These are phyloP conservation scores for Distichodus sexfasciatus DNA, from an alignment of 2,797 vertebrate genomes.

Conservation along the genomic window DNA sequence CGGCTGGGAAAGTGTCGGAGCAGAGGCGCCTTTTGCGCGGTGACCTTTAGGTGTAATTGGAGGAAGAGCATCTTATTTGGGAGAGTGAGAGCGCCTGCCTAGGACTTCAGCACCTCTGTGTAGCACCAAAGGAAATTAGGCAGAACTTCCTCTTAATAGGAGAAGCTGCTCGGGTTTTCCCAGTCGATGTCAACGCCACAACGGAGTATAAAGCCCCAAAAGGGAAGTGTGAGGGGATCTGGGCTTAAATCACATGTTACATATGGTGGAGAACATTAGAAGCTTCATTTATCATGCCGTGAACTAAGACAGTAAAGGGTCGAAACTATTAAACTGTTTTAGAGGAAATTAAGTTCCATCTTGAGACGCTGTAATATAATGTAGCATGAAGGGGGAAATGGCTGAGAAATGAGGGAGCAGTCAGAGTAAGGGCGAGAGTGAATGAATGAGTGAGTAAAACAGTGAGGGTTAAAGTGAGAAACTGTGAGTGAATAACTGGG, in stretches of 20 bases:
- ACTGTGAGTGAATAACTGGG: too few species aligned
- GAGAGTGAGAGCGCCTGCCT: neutral
- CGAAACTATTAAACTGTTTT: too few species aligned
- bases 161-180: neutral
- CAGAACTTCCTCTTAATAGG: neutral
- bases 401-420: too few species aligned
- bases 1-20: too few species aligned
- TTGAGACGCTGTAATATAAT: too few species aligned
- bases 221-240: neutral
- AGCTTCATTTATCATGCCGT: neutral
- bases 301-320: neutral
- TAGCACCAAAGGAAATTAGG: neutral
- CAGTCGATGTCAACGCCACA: neutral
- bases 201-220: neutral
- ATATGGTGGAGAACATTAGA: too few species aligned
- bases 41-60: conserved; percentile 33
- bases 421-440: too few species aligned
- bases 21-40: neutral
- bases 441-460: too few species aligned
- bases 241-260: neutral
- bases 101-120: neutral
- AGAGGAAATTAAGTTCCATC: too few species aligned
- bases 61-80: neutral
- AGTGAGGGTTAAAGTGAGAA: too few species aligned
- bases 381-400: too few species aligned